Evolutionary conservation across 2,888 invertebrate species (phyloP), one percentile per base, ranked within the genome.

Genomic region (Caenorhabditis sp.): DNA sequence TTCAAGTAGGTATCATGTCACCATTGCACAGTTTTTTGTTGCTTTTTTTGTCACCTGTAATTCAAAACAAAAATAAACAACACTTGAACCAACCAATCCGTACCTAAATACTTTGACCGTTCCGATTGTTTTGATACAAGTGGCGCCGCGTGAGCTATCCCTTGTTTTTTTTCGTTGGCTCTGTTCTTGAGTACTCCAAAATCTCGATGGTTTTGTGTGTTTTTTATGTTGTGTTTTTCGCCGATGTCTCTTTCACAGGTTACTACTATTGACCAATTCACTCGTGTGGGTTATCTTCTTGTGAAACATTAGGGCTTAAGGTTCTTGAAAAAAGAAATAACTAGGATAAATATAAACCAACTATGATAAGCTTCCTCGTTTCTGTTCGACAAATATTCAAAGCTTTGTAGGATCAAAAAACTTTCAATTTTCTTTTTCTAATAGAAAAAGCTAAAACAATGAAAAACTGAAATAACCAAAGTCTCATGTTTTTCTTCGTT

Each of bases 141-240:
- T 70, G 70, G 70, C 50, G 43, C 49, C 61, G 64, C 70, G 70
- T 70, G 70, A 64, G 58, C 59, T 69, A 54, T 59, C 43, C 50
- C 59, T 64, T 70, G 56, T 56, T 7, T 56, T 56, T 56, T 56
- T 56, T 8, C 26, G 21, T 21, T n/a, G 4, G 8, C 5, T 10
- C 52, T n/a, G 21, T 21, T 52, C 23, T 52, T 8, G 52, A 52
- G 52, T 23, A 52, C 21, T 17, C 21, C 21, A 21, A 52, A 52
- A 52, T 52, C 43, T 43, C 43, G 43, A 43, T 31, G 43, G 43
- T 43, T 43, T 5, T 43, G 43, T 43, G 43, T 43, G 43, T 43
- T 43, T 43, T 43, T 43, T 43, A 10, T 43, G 12, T 14, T 43
- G 43, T 43, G 43, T 10, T 43, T 43, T n/a, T 52, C 23, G 52